A percentile compares a stretch with the other conserved stretches of the same genome.
These are phyloP conservation scores for Drosophila algonquin DNA, from an alignment of 2,888 invertebrate species.

Conservation along the genomic window DNA sequence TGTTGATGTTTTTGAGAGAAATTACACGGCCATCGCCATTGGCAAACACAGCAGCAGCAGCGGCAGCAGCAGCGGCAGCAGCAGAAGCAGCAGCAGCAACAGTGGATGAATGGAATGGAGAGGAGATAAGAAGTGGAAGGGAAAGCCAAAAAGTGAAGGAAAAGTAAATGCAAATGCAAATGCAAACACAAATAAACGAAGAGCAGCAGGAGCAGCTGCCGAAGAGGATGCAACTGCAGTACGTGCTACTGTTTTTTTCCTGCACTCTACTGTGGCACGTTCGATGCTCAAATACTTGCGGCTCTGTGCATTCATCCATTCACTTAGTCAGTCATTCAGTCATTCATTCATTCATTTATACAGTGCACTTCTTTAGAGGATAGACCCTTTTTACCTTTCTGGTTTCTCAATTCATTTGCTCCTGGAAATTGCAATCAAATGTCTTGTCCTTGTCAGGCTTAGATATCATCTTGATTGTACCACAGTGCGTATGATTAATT, in stretches of 20 bases:
- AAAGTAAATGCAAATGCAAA: slow-evolving; percentile 69
- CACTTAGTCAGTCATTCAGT: slow-evolving; percentile 4
- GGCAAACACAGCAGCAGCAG: slow-evolving; percentile 50
- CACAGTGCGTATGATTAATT: slow-evolving; percentile 74
- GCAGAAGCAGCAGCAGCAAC: too few species aligned
- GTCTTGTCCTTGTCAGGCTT: slow-evolving; percentile 50
- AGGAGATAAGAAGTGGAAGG: background rate
- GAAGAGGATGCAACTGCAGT: slow-evolving; percentile 24
- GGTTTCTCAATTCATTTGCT: too few species aligned
- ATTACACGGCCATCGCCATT: slow-evolving; percentile 64
- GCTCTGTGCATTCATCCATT: slow-evolving; percentile 7
- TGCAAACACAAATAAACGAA: slow-evolving; percentile 70
- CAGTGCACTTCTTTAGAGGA: background rate
- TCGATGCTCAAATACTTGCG: slow-evolving; percentile 26
- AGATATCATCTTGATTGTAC: slow-evolving; percentile 63
- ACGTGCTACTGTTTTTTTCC: slow-evolving; percentile 31
- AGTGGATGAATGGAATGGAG: slow-evolving; percentile 15
- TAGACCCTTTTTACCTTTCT: too few species aligned
- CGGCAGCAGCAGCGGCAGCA: slow-evolving; percentile 23
- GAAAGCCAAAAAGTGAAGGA: slow-evolving; percentile 55
- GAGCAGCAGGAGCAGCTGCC: slow-evolving; percentile 27
- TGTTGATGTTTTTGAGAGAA: slow-evolving; percentile 59
- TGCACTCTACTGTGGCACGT: slow-evolving; percentile 39
- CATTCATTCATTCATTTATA: slow-evolving; percentile 41
- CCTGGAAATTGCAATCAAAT: slow-evolving; percentile 6